phyloP scores from a whole-genome alignment of 2,797 vertebrate species.

The Poecilia gillii region DNA sequence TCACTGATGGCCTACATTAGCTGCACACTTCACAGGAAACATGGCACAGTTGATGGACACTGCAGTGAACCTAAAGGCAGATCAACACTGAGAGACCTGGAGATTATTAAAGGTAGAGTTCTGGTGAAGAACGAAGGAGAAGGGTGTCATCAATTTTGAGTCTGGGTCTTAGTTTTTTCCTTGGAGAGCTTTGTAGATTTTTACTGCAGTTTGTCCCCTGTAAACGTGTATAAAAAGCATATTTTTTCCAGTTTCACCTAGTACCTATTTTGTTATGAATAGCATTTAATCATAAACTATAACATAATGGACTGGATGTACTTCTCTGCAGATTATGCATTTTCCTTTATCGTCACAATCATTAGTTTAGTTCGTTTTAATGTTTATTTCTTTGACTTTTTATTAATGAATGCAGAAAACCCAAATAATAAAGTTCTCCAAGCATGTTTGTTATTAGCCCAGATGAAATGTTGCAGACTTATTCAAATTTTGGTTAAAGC shows the following conservation, averaged over 20 bases:
- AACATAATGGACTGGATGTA: background rate
- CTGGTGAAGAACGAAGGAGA: conserved; percentile 6
- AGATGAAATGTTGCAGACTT: background rate
- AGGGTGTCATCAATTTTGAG: background rate
- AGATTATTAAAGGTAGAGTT: conserved; percentile 32
- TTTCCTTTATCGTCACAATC: background rate
- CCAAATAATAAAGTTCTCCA: background rate
- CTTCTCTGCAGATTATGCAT: too few species aligned
- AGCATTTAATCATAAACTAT: background rate
- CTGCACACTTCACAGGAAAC: conserved; percentile 67
- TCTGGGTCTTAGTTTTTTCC: background rate
- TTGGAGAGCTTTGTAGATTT: conserved; percentile 6
- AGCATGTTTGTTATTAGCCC: background rate
- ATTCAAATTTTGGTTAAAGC: background rate
- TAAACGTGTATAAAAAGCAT: background rate
- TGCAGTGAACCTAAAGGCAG: conserved; percentile 29
- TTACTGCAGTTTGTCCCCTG: background rate
- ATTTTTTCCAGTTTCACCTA: conserved; percentile 10
- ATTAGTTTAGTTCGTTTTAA: background rate
- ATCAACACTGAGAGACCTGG: conserved; percentile 24
- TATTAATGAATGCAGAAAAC: background rate
- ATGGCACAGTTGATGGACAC: conserved; percentile 28
- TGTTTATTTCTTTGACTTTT: background rate
- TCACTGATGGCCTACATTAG: conserved; percentile 75
- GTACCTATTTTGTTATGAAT: conserved; percentile 2